phyloP scores from a whole-genome alignment of 2,113 vertebrate species.

The Corydoras maculifer region DNA sequence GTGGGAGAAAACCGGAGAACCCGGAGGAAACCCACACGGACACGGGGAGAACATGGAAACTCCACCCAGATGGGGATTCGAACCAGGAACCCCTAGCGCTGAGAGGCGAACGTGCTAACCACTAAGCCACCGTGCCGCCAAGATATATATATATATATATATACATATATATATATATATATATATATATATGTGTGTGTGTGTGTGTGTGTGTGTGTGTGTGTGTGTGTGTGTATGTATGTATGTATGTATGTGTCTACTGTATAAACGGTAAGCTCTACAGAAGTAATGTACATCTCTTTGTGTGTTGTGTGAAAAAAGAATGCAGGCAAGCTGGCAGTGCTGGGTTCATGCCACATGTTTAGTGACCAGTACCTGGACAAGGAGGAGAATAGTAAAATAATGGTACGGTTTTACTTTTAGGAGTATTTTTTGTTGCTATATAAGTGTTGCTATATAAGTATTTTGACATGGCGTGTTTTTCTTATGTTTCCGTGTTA shows the following conservation, averaged over 20 bases:
- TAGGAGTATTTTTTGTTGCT: background rate
- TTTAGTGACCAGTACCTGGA: conserved; percentile 93
- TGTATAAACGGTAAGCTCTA: background rate
- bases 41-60: no score
- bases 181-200: no score
- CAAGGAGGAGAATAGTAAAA: conserved; percentile 96
- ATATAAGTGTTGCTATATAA: background rate
- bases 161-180: no score
- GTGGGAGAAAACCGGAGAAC: no score
- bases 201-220: background rate
- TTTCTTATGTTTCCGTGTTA: conserved; percentile 27
- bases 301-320: conserved; percentile 35
- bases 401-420: conserved; percentile 70
- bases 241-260: background rate
- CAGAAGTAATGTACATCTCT: conserved; percentile 5
- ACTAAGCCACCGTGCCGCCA: no score
- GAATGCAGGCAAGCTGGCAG: conserved; percentile 83
- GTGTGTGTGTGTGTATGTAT: no score
- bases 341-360: conserved; percentile 93
- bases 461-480: background rate
- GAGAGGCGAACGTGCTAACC: no score
- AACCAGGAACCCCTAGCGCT: no score
- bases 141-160: no score
- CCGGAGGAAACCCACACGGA: no score
- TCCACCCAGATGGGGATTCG: no score